These are phyloP conservation scores for Abramis brama DNA, from an alignment of 2,113 vertebrate species.

Conservation along the genomic window DNA sequence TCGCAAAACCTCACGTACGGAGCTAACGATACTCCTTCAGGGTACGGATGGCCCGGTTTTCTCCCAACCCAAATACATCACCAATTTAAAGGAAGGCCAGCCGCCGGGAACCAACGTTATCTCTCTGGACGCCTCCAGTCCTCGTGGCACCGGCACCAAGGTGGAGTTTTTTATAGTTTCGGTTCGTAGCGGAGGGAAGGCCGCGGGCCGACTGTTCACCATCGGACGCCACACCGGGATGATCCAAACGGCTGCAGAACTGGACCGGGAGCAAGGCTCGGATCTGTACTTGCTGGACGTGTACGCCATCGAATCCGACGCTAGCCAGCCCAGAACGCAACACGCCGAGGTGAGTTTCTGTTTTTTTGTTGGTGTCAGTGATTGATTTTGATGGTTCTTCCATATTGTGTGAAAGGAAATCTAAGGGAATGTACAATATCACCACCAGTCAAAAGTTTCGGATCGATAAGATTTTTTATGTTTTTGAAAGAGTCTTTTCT, in stretches of 20 bases:
- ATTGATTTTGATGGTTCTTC: slow-evolving; percentile 41
- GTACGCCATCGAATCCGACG: slow-evolving; percentile 90
- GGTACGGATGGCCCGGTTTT: slow-evolving; percentile 91
- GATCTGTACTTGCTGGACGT: slow-evolving; percentile 94
- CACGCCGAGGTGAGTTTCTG: slow-evolving; percentile 87
- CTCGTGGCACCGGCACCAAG: slow-evolving; percentile 78
- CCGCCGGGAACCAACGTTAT: slow-evolving; percentile 93
- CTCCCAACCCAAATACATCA: slow-evolving; percentile 95
- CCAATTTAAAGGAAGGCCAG: slow-evolving; percentile 92
- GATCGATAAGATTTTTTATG: no score
- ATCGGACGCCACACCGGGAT: slow-evolving; percentile 87
- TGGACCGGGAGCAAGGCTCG: slow-evolving; percentile 92
- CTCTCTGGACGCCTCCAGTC: slow-evolving; percentile 88
- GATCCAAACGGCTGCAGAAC: slow-evolving; percentile 91
- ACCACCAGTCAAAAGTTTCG: no score
- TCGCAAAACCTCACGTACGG: slow-evolving; percentile 86
- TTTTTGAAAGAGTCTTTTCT: no score
- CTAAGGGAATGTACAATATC: neutral
- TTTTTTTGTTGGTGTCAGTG: slow-evolving; percentile 38
- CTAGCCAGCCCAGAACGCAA: slow-evolving; percentile 87
- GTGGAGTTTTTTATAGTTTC: slow-evolving; percentile 97
- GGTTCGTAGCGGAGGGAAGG: slow-evolving; percentile 83
- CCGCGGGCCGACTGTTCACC: slow-evolving; percentile 90
- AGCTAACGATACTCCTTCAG: slow-evolving; percentile 90
- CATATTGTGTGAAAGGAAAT: slow-evolving; percentile 54